Evolutionary conservation across 2,797 vertebrate species (phyloP), one percentile per base, ranked within the genome.

Genomic region (Acipenser ruthenus): DNA sequence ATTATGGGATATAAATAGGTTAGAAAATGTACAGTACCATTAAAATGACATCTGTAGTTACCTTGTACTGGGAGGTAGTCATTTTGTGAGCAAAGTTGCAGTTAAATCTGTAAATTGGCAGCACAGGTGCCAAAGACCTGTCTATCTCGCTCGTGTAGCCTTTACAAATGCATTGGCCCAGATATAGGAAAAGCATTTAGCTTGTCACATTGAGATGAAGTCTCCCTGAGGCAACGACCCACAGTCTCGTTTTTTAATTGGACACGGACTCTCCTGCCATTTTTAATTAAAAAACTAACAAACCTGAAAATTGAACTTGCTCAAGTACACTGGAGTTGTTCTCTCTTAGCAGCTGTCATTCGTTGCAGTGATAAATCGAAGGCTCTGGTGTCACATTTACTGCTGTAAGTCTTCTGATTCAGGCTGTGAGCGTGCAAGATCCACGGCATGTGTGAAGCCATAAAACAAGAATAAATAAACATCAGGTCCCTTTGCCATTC

Each of bases 281-380:
- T 58, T 58, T 58, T 58, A 10, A 58, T 58, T 58, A 9, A 58
- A 58, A 10, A n/a, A 18, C 55, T 58, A n/a, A 58, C 55, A 58
- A 58, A n/a, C 55, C 55, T 58, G 55, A 58, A 58, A 58, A 58
- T 58, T 58, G 1, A 7, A 58, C 55, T n/a, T 58, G 55, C 55
- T 58, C 55, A 58, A 11, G 10, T n/a, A 58, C 55, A 9, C 6
- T 58, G 3, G 11, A 11, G 55, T 13, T 15, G 13, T 58, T 15
- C 55, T 58, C 55, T 58, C 11, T 7, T 11, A 58, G 55, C 55
- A 58, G 55, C 9, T 58, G 55, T 13, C 12, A n/a, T 58, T 58
- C 8, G 11, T n/a, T n/a, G 11, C 9, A 12, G 55, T 11, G 13
- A 58, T 58, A 58, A 37, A 58, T 58, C 55, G 13, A 58, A 58